Percentiles rank a stretch among this genome's conserved stretches.
phyloP scores from a whole-genome alignment of 2,113 vertebrate genomes.

The Austrofundulus limnaeus region DNA sequence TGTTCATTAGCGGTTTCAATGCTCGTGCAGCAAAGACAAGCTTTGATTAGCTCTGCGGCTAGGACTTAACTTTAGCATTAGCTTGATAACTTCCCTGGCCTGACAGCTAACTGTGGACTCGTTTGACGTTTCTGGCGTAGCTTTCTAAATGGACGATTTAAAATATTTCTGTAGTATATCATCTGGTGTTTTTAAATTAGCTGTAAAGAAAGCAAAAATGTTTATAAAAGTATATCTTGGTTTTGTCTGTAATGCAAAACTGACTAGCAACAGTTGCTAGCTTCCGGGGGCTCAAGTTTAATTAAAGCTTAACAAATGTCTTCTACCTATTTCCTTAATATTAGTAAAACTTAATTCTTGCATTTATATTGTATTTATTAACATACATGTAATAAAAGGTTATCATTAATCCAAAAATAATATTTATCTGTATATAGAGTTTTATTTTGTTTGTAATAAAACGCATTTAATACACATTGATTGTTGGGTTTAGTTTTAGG shows the following conservation, averaged over 20 bases:
- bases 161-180: too few relatives aligned
- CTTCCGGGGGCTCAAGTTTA: slow-evolving; percentile 18
- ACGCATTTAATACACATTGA: too few relatives aligned
- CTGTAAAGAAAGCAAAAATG: background rate
- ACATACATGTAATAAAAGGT: background rate
- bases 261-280: slow-evolving; percentile 46
- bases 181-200: background rate
- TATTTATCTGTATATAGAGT: too few relatives aligned
- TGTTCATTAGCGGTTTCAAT: background rate
- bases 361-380: background rate
- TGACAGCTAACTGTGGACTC: slow-evolving; percentile 45
- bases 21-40: background rate
- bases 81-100: slow-evolving; percentile 65
- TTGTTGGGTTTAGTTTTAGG: too few relatives aligned
- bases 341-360: background rate
- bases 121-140: slow-evolving; percentile 14
- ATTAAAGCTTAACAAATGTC: slow-evolving; percentile 37
- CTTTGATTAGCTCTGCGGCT: slow-evolving; percentile 13
- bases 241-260: background rate
- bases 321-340: background rate
- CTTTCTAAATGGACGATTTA: background rate
- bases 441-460: too few relatives aligned
- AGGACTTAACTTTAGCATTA: slow-evolving; percentile 46
- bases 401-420: background rate
- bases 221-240: rapidly evolving